Evolutionary conservation across 1,140 invertebrate species (phyloP), one percentile per base, ranked within the genome.

Genomic region (Apolygus lucorum): DNA sequence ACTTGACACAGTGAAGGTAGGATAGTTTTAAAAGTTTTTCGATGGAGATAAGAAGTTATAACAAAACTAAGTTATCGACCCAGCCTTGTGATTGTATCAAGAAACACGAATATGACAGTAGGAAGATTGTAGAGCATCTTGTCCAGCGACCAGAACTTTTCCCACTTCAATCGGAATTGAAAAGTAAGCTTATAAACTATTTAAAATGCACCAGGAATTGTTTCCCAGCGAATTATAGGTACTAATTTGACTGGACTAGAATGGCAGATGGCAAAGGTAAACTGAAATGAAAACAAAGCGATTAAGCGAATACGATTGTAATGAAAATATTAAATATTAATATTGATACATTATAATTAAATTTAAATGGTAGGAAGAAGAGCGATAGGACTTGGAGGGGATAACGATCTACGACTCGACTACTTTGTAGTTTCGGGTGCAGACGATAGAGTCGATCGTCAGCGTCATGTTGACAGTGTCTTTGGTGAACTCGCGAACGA

Each of bases 391-490:
- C 17, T 42, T 4, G 34, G 17, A 8, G 34, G 8, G 8, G 54
- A 24, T 11, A 59, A 21, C 22, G 22, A 59, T 22, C 27, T 59
- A 28, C 27, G 22, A 71, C 21, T 68, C 66, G 2, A 73, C 54
- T 11, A 52, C 76, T 78, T 89, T 89, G 83, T 91, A 90, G 72
- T 86, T 77, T 77, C 88, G 82, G 73, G 87, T 90, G 80, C 86
- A 89, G 67, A 86, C 85, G 28, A 90, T 83, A 74, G 85, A 83
- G 75, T 88, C 87, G 1, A 88, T 85, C 69, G 85, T 88, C 81
- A 89, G 84, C 1, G 71, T 67, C 76, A 76, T 76, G 70, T 74
- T 74, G 27, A 74, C 62, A 66, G 75, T 70, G 24, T 76, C 72
- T 0, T 71, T 71, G 14, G 74, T 63, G 71, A 76, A 76, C 65